Evolutionary conservation across 2,888 invertebrate genomes (phyloP).

Genomic region (Epinotia demarniana): DNA sequence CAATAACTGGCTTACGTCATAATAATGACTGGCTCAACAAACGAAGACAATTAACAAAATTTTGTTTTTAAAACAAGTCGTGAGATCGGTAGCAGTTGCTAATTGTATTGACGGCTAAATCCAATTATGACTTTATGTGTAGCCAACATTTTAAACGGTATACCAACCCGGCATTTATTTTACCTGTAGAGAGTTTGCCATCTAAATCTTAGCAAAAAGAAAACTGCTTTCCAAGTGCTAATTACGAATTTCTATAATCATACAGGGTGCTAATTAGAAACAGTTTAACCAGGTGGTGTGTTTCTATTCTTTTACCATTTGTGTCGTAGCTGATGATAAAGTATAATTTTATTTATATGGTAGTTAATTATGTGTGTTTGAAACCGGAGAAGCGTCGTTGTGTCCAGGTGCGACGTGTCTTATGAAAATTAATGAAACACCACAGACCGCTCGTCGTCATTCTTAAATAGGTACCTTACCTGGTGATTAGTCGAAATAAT

Average conservation of each 20-base stretch:
- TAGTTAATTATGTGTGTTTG: slow-evolving; percentile 44
- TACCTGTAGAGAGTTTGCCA: not conserved
- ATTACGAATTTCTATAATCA: not conserved
- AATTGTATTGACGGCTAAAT: slow-evolving; percentile 11
- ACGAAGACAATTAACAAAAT: slow-evolving; percentile 1
- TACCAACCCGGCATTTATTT: not conserved
- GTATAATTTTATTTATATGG: slow-evolving; percentile 43
- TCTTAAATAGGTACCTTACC: slow-evolving; percentile 36
- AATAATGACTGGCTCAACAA: slow-evolving; percentile 1
- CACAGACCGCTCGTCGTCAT: slow-evolving; percentile 55
- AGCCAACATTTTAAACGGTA: not conserved
- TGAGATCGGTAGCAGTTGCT: not conserved
- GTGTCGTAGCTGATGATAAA: slow-evolving; percentile 37
- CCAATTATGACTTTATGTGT: slow-evolving; percentile 1
- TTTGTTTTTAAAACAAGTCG: not conserved
- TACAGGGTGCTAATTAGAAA: slow-evolving; percentile 25
- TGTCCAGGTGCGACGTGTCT: slow-evolving; percentile 51
- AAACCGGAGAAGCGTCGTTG: slow-evolving; percentile 51
- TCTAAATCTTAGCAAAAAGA: not conserved
- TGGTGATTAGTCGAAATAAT: slow-evolving; percentile 49
- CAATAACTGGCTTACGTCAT: not conserved
- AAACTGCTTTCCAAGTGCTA: not conserved
- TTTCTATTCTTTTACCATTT: slow-evolving; percentile 30
- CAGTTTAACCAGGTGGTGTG: slow-evolving; percentile 38
- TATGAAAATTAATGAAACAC: slow-evolving; percentile 53